phyloP scores from a whole-genome alignment of 2,888 invertebrate genomes.

The Tineola bisselliella region DNA sequence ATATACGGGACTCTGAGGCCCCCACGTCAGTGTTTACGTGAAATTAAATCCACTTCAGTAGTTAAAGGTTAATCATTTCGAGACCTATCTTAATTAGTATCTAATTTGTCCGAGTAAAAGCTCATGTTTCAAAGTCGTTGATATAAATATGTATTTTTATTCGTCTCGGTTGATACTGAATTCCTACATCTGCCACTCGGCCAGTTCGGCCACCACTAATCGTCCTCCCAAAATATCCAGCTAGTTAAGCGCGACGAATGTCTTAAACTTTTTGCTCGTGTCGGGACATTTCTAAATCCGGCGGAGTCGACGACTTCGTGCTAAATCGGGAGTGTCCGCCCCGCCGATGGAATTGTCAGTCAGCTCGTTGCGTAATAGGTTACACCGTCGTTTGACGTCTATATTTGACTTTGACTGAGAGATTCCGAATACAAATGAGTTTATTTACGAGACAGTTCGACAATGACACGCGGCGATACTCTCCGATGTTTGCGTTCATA shows the following conservation, averaged over 20 bases:
- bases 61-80: no score
- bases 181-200: background rate
- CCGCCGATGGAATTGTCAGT: conserved; percentile 24
- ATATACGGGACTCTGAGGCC: no score
- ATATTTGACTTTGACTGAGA: conserved; percentile 6
- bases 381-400: conserved; percentile 3
- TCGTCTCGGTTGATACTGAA: background rate
- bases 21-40: no score
- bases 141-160: no score
- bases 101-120: no score
- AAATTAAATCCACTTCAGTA: no score
- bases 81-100: no score
- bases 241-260: conserved; percentile 4
- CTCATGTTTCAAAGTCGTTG: no score
- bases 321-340: conserved; percentile 43
- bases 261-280: conserved; percentile 50
- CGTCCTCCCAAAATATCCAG: conserved; percentile 8
- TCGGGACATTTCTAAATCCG: conserved; percentile 53
- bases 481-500: background rate
- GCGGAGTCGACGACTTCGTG: conserved; percentile 38
- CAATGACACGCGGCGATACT: background rate
- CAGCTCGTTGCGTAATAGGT: conserved; percentile 45
- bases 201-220: background rate
- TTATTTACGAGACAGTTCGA: background rate
- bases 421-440: background rate